Base-by-base conservation (phyloP, 2,797 vertebrate genomes). In the Cossypha dichroa region DNA sequence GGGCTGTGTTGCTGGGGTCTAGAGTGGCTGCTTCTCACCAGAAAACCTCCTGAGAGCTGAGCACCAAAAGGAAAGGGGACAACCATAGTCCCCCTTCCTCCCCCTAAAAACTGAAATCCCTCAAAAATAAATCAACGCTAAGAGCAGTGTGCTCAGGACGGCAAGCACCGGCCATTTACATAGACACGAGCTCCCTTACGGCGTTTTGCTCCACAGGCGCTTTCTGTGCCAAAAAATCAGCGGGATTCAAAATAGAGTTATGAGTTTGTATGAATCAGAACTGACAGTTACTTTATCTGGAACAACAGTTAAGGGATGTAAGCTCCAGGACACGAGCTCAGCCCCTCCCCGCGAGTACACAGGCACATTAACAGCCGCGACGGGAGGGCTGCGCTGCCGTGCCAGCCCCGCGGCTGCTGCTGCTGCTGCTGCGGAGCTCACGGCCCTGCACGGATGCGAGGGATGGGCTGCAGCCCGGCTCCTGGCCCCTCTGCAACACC, bases 241-340 rank as follows among this genome's bases (percentile, higher is more conserved):
- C 84, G 13, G 84, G 93, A 79, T 38, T 73, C 77, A 76, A 63
- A 96, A 89, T 40, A 52, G 93, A 93, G 91, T 80, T 80, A 87
- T 3, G 21, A 81, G 52, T 55, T 62, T 48, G 75, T 29, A 92
- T 69, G 91, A 95, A 94, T 92, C 77, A 15, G 87, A 94, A 82
- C 85, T 92, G 94, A 93, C 94, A 93, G 94, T 55, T 87, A 59
- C 94, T 95, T 94, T 89, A 82, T 91, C 91, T 63, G 84, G 87
- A 89, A 91, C 87, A 87, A 89, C 55, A 66, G 81, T 36, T 12
- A 62, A 63, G 95, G 84, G 85, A 91, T 76, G 79, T 51, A 21
- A 94, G 90, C 92, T 75, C 88, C 83, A 62, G 92, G 95, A 88
- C 84, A 81, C 19, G 5, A 89, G 46, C 83, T 64, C 84, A 13